Percentiles rank a stretch among this genome's conserved stretches.
These are phyloP conservation scores for Oxyruncus cristatus DNA, from an alignment of 2,113 vertebrate genomes.

Conservation along the genomic window DNA sequence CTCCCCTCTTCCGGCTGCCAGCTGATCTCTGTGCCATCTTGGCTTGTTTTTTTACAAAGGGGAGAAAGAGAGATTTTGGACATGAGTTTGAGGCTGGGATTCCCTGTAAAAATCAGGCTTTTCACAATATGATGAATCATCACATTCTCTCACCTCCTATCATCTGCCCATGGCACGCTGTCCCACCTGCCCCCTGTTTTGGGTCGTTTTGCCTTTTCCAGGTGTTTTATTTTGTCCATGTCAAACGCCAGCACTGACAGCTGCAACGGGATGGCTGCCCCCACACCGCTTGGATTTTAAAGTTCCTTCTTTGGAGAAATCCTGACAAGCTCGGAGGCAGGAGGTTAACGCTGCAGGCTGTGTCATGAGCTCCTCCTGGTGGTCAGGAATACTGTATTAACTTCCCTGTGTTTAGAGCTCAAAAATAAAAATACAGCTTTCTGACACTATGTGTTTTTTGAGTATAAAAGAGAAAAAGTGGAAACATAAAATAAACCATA, in stretches of 20 bases:
- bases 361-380: conserved; percentile 40
- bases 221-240: neutral
- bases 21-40: neutral
- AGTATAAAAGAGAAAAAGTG: neutral
- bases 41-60: neutral
- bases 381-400: neutral
- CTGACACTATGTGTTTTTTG: too few relatives aligned
- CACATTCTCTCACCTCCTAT: neutral
- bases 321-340: accelerated
- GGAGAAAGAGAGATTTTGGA: neutral
- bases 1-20: neutral
- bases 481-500: neutral
- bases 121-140: accelerated
- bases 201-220: neutral
- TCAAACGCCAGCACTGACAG: neutral
- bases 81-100: neutral
- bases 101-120: neutral
- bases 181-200: neutral
- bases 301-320: neutral
- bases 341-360: neutral
- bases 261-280: neutral
- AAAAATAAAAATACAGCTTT: neutral
- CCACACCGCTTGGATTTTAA: accelerated
- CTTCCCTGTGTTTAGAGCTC: accelerated
- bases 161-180: neutral